Conservation (phyloP, 35 echinoderm and acorn worm species). For the Lytechinus pictus region DNA sequence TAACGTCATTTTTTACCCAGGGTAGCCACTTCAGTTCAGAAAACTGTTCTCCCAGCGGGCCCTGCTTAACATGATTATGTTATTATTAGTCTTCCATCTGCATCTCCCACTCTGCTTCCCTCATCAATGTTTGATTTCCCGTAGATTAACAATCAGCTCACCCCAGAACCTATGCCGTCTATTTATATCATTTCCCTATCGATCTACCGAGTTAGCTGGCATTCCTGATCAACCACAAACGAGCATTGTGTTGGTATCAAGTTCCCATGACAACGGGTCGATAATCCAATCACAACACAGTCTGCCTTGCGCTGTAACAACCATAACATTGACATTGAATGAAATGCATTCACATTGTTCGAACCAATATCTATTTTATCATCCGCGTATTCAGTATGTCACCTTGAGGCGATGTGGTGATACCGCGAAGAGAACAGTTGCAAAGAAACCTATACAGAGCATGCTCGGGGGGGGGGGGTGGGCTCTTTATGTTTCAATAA, state of each 20-base stretch:
- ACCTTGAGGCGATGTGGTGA: too few species aligned
- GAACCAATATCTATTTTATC: not conserved
- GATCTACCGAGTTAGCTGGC: not conserved
- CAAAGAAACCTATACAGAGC: too few species aligned
- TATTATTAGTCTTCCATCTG: too few species aligned
- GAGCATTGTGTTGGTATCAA: conserved; percentile 3
- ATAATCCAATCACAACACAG: conserved; percentile 30
- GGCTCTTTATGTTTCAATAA: not conserved
- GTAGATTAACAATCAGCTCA: not conserved
- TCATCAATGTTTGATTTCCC: not conserved
- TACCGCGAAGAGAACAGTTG: too few species aligned
- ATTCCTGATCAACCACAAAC: not conserved
- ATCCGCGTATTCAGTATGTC: not conserved
- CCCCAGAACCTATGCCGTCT: not conserved
- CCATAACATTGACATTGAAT: not conserved
- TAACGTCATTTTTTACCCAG: too few species aligned
- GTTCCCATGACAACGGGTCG: conserved; percentile 6
- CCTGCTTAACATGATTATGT: too few species aligned
- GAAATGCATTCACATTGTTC: not conserved
- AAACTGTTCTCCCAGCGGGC: too few species aligned
- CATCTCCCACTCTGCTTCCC: too few species aligned
- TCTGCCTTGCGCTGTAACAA: not conserved
- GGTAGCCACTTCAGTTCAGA: too few species aligned
- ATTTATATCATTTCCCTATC: not conserved
- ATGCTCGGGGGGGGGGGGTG: too few species aligned